Conservation (phyloP, 1,140 invertebrate genomes). For the Holcopasites calliopsidis region DNA sequence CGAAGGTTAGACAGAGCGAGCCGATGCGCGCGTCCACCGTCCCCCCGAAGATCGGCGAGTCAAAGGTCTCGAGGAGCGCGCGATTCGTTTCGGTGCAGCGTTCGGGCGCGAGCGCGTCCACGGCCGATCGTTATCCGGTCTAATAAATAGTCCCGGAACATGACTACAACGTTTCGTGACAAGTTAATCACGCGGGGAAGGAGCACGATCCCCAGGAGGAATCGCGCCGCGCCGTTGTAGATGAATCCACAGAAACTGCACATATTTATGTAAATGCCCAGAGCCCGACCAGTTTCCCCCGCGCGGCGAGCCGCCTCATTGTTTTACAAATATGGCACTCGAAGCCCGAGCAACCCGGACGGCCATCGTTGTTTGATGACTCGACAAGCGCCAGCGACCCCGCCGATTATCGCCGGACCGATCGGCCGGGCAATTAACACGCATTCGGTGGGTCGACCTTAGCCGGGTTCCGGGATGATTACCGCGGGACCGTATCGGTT, state of each 20-base stretch:
- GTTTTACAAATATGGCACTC: constrained; percentile 65
- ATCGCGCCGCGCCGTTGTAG: constrained; percentile 11
- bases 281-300: constrained; percentile 15
- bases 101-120: constrained; percentile 22
- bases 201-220: constrained; percentile 48
- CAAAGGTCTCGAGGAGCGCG: constrained; percentile 38
- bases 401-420: constrained; percentile 49
- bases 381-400: constrained; percentile 54
- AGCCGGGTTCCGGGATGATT: constrained; percentile 19
- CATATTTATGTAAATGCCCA: constrained; percentile 76
- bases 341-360: constrained; percentile 39
- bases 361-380: constrained; percentile 67
- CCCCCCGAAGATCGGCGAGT: constrained; percentile 19
- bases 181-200: constrained; percentile 74
- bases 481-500: neutral
- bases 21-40: neutral
- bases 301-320: constrained; percentile 49
- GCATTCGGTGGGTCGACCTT: constrained; percentile 37
- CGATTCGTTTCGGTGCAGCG: constrained; percentile 35
- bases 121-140: constrained; percentile 57
- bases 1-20: neutral
- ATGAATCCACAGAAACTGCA: constrained; percentile 72
- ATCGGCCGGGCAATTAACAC: constrained; percentile 60
- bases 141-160: constrained; percentile 76
- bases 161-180: constrained; percentile 77